These are phyloP conservation scores for Leptodactylus fuscus DNA, from an alignment of 2,113 vertebrate genomes.

Conservation along the genomic window DNA sequence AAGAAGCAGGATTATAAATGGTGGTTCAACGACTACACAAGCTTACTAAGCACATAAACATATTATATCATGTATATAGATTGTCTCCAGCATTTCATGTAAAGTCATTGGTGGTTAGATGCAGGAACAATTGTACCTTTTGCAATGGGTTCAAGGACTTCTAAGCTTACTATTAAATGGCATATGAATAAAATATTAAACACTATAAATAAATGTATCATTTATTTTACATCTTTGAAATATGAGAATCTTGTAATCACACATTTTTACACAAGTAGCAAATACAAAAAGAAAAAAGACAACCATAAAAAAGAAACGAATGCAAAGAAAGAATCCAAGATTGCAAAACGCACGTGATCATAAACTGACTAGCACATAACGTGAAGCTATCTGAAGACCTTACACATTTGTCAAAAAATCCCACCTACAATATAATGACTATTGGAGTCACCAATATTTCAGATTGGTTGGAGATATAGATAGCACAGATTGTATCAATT, in stretches of 20 bases:
- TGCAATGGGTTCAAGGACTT: neutral
- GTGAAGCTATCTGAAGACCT: neutral
- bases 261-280: slow-evolving; percentile 38
- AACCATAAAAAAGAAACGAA: slow-evolving; percentile 25
- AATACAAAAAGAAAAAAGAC: slow-evolving; percentile 45
- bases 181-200: slow-evolving; percentile 8
- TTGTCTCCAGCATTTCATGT: neutral
- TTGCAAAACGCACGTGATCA: slow-evolving; percentile 21
- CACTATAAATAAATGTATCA: slow-evolving; percentile 43
- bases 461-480: neutral
- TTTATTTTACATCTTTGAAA: slow-evolving; percentile 49
- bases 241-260: slow-evolving; percentile 23
- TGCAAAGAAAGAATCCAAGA: slow-evolving; percentile 40
- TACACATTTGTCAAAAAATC: neutral
- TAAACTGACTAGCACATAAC: neutral
- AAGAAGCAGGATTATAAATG: no score
- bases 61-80: neutral
- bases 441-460: neutral
- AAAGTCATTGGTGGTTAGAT: neutral
- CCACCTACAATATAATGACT: neutral
- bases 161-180: neutral
- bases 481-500: neutral
- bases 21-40: no score
- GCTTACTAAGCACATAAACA: no score
- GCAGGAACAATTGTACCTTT: neutral